Evolutionary conservation across 2,113 vertebrate species (phyloP).

Genomic region (Corythornis vintsioides): DNA sequence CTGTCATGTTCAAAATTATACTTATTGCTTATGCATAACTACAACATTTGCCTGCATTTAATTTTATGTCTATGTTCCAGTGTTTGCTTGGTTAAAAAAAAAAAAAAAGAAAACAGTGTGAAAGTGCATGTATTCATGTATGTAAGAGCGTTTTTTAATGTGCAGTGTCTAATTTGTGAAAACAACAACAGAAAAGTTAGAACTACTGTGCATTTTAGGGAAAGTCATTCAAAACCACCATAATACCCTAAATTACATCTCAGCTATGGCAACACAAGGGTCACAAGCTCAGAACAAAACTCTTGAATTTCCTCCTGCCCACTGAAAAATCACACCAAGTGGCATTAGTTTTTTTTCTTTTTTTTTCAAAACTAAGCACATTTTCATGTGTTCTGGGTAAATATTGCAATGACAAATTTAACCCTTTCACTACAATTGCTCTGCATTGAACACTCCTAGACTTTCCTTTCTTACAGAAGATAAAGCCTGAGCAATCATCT

Average conservation of each 20-base stretch:
- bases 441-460: neutral
- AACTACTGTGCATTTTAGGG: neutral
- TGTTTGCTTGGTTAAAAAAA: neutral
- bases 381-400: neutral
- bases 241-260: neutral
- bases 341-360: neutral
- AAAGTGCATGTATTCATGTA: neutral
- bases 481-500: neutral
- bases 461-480: neutral
- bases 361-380: neutral
- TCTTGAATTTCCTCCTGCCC: neutral
- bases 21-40: neutral
- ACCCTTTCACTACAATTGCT: neutral
- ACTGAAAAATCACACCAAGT: neutral
- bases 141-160: neutral
- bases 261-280: neutral
- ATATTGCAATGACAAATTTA: neutral
- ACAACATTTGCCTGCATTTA: neutral
- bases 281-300: neutral
- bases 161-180: neutral
- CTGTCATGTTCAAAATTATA: conserved; percentile 17
- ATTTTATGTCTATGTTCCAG: neutral
- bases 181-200: neutral
- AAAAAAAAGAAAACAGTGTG: neutral
- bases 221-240: neutral